A percentile compares a stretch with the other conserved stretches of the same genome.
Conservation (phyloP, 2,113 vertebrate species). For the Hippolais icterina region DNA sequence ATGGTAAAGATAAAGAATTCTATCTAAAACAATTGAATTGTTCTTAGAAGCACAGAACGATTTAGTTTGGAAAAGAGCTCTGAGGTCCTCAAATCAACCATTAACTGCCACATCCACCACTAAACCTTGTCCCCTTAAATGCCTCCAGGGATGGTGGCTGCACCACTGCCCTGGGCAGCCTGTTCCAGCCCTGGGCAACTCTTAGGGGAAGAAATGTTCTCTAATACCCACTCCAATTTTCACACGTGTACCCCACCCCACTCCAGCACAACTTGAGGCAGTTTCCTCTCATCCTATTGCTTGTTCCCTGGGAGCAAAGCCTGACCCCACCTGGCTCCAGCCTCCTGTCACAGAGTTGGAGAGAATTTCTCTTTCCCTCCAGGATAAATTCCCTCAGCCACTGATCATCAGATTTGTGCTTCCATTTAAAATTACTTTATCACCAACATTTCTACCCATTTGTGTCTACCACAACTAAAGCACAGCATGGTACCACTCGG, state of each 20-base stretch:
- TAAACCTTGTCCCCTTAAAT: neutral
- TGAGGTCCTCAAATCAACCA: neutral
- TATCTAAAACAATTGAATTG: neutral
- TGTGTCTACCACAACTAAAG: neutral
- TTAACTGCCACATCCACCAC: neutral
- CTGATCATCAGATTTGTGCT: neutral
- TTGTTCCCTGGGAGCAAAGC: neutral
- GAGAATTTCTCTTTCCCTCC: neutral
- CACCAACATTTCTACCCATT: neutral
- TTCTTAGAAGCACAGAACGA: neutral
- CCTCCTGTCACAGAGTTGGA: neutral
- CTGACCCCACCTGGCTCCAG: neutral
- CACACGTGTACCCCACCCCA: neutral
- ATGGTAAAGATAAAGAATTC: neutral
- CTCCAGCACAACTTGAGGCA: neutral
- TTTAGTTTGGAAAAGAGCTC: neutral
- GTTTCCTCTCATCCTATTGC: rapidly evolving
- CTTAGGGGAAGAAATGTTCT: neutral
- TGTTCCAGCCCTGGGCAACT: neutral
- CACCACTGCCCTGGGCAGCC: neutral
- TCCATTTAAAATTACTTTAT: neutral
- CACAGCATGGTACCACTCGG: too few species aligned
- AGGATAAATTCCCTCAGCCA: rapidly evolving
- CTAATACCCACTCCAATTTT: too few species aligned
- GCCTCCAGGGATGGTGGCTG: neutral